These are phyloP conservation scores for Psophia crepitans DNA, from an alignment of 2,113 vertebrate genomes.

Conservation along the genomic window DNA sequence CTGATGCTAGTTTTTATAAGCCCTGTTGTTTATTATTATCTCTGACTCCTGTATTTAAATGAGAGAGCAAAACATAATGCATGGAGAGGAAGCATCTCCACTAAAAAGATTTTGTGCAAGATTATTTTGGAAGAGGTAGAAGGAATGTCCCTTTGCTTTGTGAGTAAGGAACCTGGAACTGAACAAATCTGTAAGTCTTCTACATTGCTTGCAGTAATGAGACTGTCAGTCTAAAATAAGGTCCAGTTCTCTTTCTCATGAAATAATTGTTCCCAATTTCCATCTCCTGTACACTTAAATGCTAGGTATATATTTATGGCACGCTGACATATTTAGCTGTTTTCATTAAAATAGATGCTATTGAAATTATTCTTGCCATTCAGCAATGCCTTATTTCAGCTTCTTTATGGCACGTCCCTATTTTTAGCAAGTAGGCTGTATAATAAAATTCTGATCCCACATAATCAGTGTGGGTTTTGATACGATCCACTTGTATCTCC, in stretches of 20 bases:
- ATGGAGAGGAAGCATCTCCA: background rate
- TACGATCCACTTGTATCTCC: background rate
- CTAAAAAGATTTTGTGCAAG: background rate
- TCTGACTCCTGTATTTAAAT: background rate
- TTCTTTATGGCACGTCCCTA: background rate
- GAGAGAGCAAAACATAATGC: background rate
- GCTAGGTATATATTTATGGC: background rate
- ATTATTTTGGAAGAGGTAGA: background rate
- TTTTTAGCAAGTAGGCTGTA: background rate
- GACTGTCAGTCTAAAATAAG: background rate
- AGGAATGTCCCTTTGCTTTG: background rate
- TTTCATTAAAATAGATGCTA: background rate
- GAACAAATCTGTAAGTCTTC: background rate
- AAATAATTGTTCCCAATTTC: background rate
- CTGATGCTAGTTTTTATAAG: background rate
- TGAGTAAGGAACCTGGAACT: background rate
- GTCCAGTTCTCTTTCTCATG: background rate
- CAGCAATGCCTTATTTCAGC: background rate
- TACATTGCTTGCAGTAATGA: background rate
- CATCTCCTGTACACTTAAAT: background rate
- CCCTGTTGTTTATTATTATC: background rate
- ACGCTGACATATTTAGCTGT: background rate
- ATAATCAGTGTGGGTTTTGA: background rate
- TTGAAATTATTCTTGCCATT: background rate
- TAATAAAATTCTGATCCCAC: background rate